Conservation (phyloP, 2,113 vertebrate species). For the Oxygymnocypris stewartii region DNA sequence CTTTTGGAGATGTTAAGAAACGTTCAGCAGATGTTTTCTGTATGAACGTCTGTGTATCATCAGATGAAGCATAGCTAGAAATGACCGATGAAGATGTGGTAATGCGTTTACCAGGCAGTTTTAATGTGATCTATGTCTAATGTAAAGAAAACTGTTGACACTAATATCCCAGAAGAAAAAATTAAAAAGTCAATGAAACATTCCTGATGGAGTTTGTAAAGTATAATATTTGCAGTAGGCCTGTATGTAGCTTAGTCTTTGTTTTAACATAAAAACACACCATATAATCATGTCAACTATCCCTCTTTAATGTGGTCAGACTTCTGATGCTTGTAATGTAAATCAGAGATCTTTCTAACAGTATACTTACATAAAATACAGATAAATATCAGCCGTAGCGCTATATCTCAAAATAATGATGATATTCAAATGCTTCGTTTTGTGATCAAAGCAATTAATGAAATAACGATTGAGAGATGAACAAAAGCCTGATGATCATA, state of each 20-base stretch:
- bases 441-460: too few species aligned
- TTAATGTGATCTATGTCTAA: background rate
- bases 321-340: too few species aligned
- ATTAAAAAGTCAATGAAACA: too few species aligned
- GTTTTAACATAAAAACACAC: background rate
- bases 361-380: too few species aligned
- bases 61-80: background rate
- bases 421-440: too few species aligned
- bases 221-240: background rate
- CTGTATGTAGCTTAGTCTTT: background rate
- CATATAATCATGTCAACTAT: too few species aligned
- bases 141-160: background rate
- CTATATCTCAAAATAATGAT: too few species aligned
- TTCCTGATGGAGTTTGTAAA: background rate
- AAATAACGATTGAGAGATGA: too few species aligned
- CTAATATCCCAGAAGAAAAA: background rate
- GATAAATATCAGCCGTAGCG: too few species aligned
- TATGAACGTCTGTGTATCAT: background rate
- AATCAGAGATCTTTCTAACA: too few species aligned
- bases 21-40: constrained; percentile 34
- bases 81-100: background rate
- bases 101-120: background rate
- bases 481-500: too few species aligned
- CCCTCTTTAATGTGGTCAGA: too few species aligned
- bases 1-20: background rate